Percentiles rank a stretch among this genome's conserved stretches.
Conservation (phyloP, 2,113 vertebrate genomes). For the Crotalus horridus region DNA sequence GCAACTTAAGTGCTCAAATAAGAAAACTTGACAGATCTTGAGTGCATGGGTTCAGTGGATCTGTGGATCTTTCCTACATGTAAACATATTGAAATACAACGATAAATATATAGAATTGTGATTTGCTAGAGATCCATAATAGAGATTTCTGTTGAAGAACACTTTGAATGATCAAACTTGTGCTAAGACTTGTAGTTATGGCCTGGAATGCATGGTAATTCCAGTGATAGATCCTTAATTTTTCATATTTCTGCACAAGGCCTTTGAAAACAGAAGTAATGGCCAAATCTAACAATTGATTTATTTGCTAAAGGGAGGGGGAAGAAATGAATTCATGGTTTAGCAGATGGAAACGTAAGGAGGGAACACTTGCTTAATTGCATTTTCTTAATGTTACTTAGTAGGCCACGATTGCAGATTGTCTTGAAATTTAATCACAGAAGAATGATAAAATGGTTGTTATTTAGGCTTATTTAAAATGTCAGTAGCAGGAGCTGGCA, state of each 20-base stretch:
- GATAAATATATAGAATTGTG: background rate
- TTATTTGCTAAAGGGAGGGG: background rate
- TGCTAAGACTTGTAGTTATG: background rate
- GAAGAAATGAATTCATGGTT: background rate
- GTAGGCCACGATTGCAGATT: background rate
- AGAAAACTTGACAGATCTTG: background rate
- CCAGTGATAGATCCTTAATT: background rate
- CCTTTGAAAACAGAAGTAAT: background rate
- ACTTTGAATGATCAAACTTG: background rate
- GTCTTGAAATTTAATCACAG: background rate
- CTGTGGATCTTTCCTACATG: background rate
- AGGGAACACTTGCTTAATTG: background rate
- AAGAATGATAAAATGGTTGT: background rate
- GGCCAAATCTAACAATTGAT: background rate
- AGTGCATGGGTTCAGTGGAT: background rate
- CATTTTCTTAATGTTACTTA: background rate
- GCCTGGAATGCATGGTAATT: background rate
- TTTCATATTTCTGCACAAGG: background rate
- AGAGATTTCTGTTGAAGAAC: background rate
- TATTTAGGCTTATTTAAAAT: background rate
- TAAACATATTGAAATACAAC: background rate
- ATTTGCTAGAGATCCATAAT: background rate
- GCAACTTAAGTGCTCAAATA: background rate
- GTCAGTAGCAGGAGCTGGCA: background rate
- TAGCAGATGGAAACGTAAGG: background rate